These are phyloP conservation scores for Choloepus didactylus DNA, from an alignment of 2,797 vertebrate species.

Conservation along the genomic window DNA sequence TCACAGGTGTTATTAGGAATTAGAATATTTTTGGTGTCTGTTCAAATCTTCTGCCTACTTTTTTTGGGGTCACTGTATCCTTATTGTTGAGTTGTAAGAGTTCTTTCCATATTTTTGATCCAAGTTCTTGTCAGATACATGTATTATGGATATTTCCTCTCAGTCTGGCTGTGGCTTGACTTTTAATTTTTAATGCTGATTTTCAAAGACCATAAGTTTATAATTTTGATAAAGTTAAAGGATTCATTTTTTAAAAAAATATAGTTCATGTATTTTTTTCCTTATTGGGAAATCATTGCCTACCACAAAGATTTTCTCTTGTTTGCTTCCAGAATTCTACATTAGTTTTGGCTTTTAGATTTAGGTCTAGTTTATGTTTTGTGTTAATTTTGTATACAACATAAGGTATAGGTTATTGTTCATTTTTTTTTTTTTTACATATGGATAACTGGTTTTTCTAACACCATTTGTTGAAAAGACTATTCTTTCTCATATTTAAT, in stretches of 20 bases:
- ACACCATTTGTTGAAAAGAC: background rate
- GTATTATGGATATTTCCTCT: background rate
- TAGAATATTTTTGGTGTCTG: background rate
- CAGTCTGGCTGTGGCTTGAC: background rate
- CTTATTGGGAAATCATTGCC: background rate
- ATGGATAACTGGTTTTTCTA: background rate
- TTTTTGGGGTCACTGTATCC: background rate
- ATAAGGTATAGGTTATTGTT: background rate
- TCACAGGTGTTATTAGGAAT: background rate
- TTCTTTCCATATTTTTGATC: background rate
- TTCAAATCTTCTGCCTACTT: background rate
- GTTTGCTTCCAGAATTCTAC: background rate
- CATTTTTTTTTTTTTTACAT: no score
- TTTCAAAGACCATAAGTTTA: background rate
- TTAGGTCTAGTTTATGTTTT: background rate
- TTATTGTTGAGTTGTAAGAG: background rate
- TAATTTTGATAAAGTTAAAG: background rate
- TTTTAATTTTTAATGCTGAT: background rate
- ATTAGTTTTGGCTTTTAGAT: background rate
- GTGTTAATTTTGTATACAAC: background rate
- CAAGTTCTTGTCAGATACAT: background rate
- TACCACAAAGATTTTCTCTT: background rate
- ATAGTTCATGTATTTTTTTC: background rate
- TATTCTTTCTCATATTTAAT: background rate
- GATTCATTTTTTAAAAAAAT: background rate